Percentiles rank a stretch among this genome's conserved stretches.
These are phyloP conservation scores for Campoletis raptor DNA, from an alignment of 2,888 invertebrate genomes.

Conservation along the genomic window DNA sequence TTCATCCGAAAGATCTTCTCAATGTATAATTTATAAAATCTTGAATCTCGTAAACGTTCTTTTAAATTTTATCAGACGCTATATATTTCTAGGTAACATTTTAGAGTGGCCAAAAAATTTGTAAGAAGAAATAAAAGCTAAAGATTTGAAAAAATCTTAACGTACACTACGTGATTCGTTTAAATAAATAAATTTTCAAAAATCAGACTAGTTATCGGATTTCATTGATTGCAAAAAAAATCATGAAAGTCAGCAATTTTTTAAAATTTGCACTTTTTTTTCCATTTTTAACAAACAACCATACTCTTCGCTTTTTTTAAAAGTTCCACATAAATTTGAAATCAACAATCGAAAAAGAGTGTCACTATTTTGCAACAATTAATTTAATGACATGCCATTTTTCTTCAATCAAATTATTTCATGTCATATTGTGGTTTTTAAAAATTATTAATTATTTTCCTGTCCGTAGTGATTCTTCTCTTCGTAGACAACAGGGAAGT, in stretches of 20 bases:
- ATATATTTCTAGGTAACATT: too few relatives aligned
- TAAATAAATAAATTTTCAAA: too few relatives aligned
- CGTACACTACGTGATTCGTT: too few relatives aligned
- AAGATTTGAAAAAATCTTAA: too few relatives aligned
- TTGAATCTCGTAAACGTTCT: too few relatives aligned
- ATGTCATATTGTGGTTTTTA: background rate
- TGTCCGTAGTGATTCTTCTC: background rate
- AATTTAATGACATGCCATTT: background rate
- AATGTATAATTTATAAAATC: too few relatives aligned
- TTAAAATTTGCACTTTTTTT: background rate
- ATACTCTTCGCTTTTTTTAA: background rate
- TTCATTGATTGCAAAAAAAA: too few relatives aligned
- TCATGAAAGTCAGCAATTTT: too few relatives aligned
- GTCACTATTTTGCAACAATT: background rate
- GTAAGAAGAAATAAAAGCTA: too few relatives aligned
- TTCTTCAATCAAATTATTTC: slow-evolving; percentile 13
- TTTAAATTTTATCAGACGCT: too few relatives aligned
- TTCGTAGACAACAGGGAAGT: background rate
- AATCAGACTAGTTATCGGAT: too few relatives aligned
- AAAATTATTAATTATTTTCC: background rate
- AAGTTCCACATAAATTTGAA: background rate
- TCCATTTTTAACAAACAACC: background rate
- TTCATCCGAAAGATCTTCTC: background rate
- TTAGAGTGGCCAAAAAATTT: too few relatives aligned
- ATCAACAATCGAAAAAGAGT: background rate